phyloP scores from a whole-genome alignment of 1,140 invertebrate species.

The Stenopsyche tienmushanensis region DNA sequence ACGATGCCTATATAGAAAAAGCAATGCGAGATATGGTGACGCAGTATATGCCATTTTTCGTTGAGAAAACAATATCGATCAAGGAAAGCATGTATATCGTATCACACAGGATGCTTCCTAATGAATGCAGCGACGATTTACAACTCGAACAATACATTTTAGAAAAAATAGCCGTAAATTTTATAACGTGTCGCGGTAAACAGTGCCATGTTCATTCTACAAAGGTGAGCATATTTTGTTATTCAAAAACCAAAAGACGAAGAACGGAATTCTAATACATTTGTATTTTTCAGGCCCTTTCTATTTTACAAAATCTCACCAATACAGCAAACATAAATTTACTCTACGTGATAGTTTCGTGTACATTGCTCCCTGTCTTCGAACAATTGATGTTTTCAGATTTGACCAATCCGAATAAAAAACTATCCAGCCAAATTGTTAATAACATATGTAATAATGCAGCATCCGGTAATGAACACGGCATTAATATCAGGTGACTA shows the following conservation, averaged over 20 bases:
- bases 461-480: slow-evolving; percentile 15
- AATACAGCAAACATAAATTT: slow-evolving; percentile 25
- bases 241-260: neutral
- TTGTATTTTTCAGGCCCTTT: slow-evolving; percentile 28
- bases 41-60: slow-evolving; percentile 39
- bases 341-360: slow-evolving; percentile 21
- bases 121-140: slow-evolving; percentile 27
- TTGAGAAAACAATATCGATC: slow-evolving; percentile 30
- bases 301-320: slow-evolving; percentile 27
- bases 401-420: slow-evolving; percentile 33
- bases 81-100: slow-evolving; percentile 33
- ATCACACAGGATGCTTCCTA: slow-evolving; percentile 30
- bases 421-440: slow-evolving; percentile 30
- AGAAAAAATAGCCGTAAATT: slow-evolving; percentile 35
- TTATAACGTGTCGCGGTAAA: slow-evolving; percentile 38
- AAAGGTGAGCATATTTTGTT: slow-evolving; percentile 33
- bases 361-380: slow-evolving; percentile 29
- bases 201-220: slow-evolving; percentile 35
- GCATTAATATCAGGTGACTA: slow-evolving; percentile 19
- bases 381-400: slow-evolving; percentile 40
- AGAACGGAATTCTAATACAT: too few relatives aligned
- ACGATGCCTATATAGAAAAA: slow-evolving; percentile 38
- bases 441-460: slow-evolving; percentile 26
- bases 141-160: slow-evolving; percentile 38
- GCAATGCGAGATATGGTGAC: slow-evolving; percentile 37